Conservation (phyloP, 2,797 vertebrate genomes). For the Etheostoma nigrum region DNA sequence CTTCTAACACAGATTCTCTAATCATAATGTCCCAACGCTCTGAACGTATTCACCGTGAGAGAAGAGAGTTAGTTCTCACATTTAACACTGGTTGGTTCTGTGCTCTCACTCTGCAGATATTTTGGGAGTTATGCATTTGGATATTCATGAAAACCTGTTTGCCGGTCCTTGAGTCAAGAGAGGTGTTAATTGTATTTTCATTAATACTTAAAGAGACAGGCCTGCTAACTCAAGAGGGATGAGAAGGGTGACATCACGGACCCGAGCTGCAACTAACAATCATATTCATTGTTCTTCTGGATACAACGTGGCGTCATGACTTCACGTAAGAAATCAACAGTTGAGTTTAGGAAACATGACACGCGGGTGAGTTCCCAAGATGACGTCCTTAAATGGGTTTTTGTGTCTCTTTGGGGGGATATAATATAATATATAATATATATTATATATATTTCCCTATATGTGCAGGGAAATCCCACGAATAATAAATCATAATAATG, state of each 20-base stretch:
- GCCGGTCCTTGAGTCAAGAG: neutral
- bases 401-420: no score
- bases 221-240: neutral
- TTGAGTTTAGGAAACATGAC: no score
- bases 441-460: no score
- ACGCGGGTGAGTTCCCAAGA: no score
- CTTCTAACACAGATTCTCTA: neutral
- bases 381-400: no score
- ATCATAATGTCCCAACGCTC: neutral
- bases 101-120: conserved; percentile 31
- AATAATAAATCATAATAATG: no score
- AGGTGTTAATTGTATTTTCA: neutral
- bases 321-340: no score
- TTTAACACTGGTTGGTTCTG: neutral
- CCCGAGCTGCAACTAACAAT: no score
- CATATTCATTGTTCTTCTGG: no score
- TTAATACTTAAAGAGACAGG: neutral
- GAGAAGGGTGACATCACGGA: neutral
- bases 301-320: no score
- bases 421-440: no score
- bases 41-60: conserved; percentile 13
- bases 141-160: conserved; percentile 42
- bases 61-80: neutral
- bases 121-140: conserved; percentile 16
- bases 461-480: no score